These are phyloP conservation scores for Notothenia rossii DNA, from an alignment of 2,113 vertebrate species.

Conservation along the genomic window DNA sequence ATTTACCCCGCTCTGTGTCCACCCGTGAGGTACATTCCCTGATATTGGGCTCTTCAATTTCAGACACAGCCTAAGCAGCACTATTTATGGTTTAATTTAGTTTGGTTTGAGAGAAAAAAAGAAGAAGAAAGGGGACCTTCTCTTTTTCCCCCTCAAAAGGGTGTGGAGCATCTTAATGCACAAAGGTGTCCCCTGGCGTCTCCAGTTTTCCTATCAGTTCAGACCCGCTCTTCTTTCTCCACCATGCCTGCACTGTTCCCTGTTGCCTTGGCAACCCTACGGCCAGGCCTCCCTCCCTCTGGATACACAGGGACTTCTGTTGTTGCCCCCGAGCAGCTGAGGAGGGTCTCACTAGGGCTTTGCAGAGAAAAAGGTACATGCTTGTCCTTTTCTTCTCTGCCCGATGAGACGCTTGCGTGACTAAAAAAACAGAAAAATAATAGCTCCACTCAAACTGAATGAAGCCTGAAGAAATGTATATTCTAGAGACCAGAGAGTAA, in stretches of 20 bases:
- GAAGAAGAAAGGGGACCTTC: neutral
- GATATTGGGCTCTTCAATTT: constrained; percentile 49
- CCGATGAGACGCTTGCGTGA: constrained; percentile 36
- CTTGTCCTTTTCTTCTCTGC: constrained; percentile 45
- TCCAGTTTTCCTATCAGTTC: constrained; percentile 66
- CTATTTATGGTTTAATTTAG: constrained; percentile 59
- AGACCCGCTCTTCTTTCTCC: constrained; percentile 65
- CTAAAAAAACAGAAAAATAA: neutral
- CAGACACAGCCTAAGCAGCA: constrained; percentile 45
- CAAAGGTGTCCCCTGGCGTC: constrained; percentile 76
- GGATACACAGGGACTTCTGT: constrained; percentile 76
- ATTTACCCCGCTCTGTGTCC: constrained; percentile 27
- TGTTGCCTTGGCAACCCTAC: constrained; percentile 80
- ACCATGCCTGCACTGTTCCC: constrained; percentile 77
- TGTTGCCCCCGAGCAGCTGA: constrained; percentile 73
- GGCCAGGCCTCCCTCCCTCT: constrained; percentile 55
- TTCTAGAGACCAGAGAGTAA: neutral
- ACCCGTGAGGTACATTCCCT: constrained; percentile 26
- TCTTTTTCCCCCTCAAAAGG: constrained; percentile 34
- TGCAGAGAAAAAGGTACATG: constrained; percentile 61
- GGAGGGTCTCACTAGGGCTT: constrained; percentile 64
- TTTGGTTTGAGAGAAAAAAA: constrained; percentile 37
- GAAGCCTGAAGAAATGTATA: constrained; percentile 18
- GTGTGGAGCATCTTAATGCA: constrained; percentile 68
- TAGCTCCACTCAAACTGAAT: constrained; percentile 10